Percentiles rank a stretch among this genome's conserved stretches.
phyloP scores from a whole-genome alignment of 35 echinoderm and acorn worm species.

The Chiridota heheva region DNA sequence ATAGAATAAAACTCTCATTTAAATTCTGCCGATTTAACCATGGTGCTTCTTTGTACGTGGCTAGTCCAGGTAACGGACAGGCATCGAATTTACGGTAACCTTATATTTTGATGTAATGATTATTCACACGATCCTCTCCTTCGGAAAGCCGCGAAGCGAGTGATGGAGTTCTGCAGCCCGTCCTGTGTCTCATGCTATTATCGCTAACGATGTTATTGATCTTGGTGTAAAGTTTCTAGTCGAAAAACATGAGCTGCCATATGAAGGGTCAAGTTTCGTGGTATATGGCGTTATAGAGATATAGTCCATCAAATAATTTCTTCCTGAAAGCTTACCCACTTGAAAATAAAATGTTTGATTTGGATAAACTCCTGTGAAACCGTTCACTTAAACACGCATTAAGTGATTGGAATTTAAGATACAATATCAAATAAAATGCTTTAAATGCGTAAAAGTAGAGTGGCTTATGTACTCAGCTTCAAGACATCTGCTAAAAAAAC shows the following conservation, averaged over 20 bases:
- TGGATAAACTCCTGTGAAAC: no score
- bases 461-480: no score
- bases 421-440: no score
- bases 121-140: slow-evolving; percentile 1
- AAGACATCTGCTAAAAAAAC: no score
- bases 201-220: slow-evolving; percentile 19
- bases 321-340: no score
- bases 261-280: slow-evolving; percentile 3
- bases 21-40: no score
- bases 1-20: no score
- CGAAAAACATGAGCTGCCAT: not conserved
- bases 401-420: no score
- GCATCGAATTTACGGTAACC: slow-evolving; percentile 14
- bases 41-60: not conserved
- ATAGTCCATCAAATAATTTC: slow-evolving; percentile 14
- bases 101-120: slow-evolving; percentile 10
- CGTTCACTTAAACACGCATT: no score
- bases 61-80: slow-evolving; percentile 13
- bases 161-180: not conserved
- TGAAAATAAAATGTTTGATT: no score
- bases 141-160: not conserved
- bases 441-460: no score
- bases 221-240: slow-evolving; percentile 14
- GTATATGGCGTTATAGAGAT: not conserved
- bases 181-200: slow-evolving; percentile 14